phyloP scores from a whole-genome alignment of 1,140 invertebrate species.

The Cheumatopsyche charites region DNA sequence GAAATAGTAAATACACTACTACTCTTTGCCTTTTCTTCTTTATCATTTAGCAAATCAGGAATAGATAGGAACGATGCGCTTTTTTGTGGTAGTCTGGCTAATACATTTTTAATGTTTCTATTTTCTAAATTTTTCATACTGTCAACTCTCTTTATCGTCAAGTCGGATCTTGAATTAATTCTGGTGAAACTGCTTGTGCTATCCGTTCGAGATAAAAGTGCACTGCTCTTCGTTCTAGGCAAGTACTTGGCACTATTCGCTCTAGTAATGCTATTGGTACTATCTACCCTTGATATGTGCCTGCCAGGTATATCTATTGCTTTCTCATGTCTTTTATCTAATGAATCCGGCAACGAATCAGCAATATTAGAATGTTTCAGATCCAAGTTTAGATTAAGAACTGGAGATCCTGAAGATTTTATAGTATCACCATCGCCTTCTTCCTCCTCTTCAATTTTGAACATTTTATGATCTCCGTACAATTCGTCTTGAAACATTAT shows the following conservation, averaged over 20 bases:
- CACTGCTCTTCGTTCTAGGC: not conserved
- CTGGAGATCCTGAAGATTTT: conserved; percentile 29
- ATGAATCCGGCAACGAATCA: not conserved
- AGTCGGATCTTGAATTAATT: conserved; percentile 52
- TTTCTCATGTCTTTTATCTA: conserved; percentile 18
- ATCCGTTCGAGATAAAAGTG: conserved; percentile 38
- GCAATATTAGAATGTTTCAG: not conserved
- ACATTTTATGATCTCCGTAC: conserved; percentile 54
- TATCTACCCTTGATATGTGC: conserved; percentile 53
- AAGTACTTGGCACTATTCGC: conserved; percentile 37
- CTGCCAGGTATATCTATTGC: conserved; percentile 21
- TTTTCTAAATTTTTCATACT: conserved; percentile 59
- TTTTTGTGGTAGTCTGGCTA: conserved; percentile 58
- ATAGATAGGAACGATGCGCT: conserved; percentile 61
- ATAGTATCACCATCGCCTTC: conserved; percentile 49
- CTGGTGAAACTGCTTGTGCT: conserved; percentile 53
- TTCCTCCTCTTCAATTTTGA: conserved; percentile 61
- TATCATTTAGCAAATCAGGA: conserved; percentile 52
- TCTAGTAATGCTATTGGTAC: conserved; percentile 56
- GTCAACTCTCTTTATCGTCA: conserved; percentile 55
- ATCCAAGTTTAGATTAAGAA: conserved; percentile 13
- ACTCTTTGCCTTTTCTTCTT: conserved; percentile 34
- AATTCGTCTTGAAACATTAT: conserved; percentile 63
- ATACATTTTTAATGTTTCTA: conserved; percentile 56
- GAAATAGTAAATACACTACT: conserved; percentile 36